Evolutionary conservation across 2,113 vertebrate genomes (phyloP).

Genomic region (Prionailurus bengalensis): DNA sequence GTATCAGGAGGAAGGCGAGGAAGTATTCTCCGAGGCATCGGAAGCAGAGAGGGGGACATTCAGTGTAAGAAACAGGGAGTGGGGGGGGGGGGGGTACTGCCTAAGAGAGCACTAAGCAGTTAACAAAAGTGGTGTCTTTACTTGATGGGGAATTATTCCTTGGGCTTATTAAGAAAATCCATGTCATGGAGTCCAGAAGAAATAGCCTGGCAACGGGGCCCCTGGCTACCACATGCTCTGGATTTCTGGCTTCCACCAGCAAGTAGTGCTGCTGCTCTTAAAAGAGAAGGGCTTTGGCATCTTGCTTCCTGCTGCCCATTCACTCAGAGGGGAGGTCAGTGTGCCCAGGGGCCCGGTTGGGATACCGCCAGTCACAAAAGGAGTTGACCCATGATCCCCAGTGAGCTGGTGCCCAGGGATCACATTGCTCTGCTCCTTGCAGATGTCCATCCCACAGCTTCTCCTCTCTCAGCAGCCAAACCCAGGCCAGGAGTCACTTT

Average conservation of each 20-base stretch:
- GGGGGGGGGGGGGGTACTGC: background rate
- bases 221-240: background rate
- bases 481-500: background rate
- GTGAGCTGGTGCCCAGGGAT: background rate
- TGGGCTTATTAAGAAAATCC: background rate
- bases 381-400: background rate
- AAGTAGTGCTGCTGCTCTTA: background rate
- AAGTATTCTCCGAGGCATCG: background rate
- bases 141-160: background rate
- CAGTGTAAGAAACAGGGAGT: background rate
- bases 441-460: background rate
- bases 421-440: background rate
- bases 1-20: background rate
- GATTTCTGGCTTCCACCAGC: background rate
- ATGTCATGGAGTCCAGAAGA: background rate
- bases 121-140: background rate
- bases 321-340: background rate
- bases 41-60: background rate
- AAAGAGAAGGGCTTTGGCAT: background rate
- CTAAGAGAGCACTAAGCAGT: background rate
- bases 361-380: background rate
- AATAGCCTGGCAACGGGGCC: fast-evolving
- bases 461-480: background rate
- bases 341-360: background rate
- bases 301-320: fast-evolving